Evolutionary conservation across 2,888 invertebrate genomes (phyloP), one percentile per base, ranked within the genome.

Genomic region (Ischnus inquisitorius): DNA sequence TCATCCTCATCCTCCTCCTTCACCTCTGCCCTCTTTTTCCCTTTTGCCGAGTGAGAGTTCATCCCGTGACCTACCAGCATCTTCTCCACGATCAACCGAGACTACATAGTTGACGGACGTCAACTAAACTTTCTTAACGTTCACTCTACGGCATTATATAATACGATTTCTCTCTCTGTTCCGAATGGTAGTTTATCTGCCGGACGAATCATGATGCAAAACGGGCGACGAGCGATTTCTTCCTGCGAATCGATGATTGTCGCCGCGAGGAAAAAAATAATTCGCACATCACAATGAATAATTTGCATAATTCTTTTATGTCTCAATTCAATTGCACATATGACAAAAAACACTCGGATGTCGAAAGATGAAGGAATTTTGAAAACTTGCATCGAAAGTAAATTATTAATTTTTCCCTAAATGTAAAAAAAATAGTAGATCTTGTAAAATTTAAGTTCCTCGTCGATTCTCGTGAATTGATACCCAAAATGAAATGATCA

Each of bases 11-110:
- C 48, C 22, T 69, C 71, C n/a, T 43, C 46, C 22, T 76, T 76
- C 64, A 14, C 34, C 48, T 14, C 10, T 28, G 43, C 41, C 28
- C 67, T 57, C 54, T 19, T 34, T 14, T 34, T 34, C 34, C 34
- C 34, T 34, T 34, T 34, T 60, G 34, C n/a, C 8, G 34, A 54
- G 54, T 48, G 25, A 77, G 80, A 48, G 68, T 51, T 79, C 69
- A 54, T 72, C 46, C 68, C 76, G 64, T 77, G 83, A 77, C 80
- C 80, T 77, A 80, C 76, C 83, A 80, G 76, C 80, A 80, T 71
- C 51, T 51, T 80, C 62, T 57, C 75, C 62, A 46, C 75, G 78
- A 74, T 82, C 46, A 62, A 48, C 28, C 68, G 34, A 60, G 65
- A 22, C 25, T 25, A 14, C 14, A 60, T 60, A 60, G 57, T 60